A percentile compares a stretch with the other conserved stretches of the same genome.
These are phyloP conservation scores for Lampropteryx suffumata DNA, from an alignment of 2,888 invertebrate species.

Conservation along the genomic window DNA sequence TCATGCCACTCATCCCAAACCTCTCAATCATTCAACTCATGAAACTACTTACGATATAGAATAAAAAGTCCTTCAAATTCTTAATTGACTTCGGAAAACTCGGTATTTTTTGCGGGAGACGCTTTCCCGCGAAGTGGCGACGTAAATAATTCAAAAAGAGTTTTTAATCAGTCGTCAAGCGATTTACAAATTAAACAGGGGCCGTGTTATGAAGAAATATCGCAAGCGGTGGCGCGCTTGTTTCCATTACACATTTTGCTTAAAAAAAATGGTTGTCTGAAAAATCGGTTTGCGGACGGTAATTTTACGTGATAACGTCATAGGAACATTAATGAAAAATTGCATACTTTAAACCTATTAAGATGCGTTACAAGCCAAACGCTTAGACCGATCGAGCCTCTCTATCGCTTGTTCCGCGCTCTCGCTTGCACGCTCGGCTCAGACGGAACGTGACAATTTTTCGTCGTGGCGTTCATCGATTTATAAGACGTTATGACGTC, in stretches of 20 bases:
- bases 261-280: no score
- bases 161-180: slow-evolving; percentile 82
- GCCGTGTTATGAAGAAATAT: slow-evolving; percentile 80
- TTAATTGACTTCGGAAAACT: slow-evolving; percentile 24
- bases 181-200: slow-evolving; percentile 82
- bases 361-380: no score
- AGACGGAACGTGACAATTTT: no score
- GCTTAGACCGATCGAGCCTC: no score
- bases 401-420: no score
- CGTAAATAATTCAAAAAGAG: slow-evolving; percentile 78
- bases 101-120: slow-evolving; percentile 27
- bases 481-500: no score
- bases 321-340: no score
- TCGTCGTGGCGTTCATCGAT: no score
- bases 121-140: slow-evolving; percentile 32
- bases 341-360: no score
- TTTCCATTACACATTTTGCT: slow-evolving; percentile 47
- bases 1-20: slow-evolving; percentile 2
- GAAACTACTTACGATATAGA: slow-evolving; percentile 8
- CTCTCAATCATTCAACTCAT: slow-evolving; percentile 20
- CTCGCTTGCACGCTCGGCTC: no score
- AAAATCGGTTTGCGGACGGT: no score
- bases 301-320: no score
- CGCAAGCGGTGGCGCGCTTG: slow-evolving; percentile 46
- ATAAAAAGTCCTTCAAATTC: slow-evolving; percentile 16